Conservation (phyloP, 2,797 vertebrate species). For the Varecia variegata region DNA sequence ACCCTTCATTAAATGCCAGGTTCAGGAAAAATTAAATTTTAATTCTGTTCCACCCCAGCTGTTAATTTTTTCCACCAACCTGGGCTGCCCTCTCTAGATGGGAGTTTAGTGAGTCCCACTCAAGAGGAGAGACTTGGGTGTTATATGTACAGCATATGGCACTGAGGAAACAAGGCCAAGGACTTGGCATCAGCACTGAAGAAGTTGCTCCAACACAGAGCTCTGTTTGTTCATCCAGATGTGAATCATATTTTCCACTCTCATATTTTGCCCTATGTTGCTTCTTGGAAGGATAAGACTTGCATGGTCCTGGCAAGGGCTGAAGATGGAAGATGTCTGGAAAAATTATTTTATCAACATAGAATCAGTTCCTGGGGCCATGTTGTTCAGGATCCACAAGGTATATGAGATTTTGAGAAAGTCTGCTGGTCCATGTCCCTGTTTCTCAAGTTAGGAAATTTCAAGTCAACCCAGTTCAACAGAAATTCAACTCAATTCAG, state of each 20-base stretch:
- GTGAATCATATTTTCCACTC: not conserved
- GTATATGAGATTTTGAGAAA: not conserved
- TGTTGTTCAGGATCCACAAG: not conserved
- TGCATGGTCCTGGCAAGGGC: not conserved
- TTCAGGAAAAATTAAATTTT: constrained; percentile 20
- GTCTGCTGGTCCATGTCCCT: not conserved
- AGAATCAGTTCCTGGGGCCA: not conserved
- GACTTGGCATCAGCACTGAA: not conserved
- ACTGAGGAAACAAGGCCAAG: not conserved
- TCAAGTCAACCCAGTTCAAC: not conserved
- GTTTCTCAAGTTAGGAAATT: not conserved
- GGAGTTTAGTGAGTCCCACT: not conserved
- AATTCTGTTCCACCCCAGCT: not conserved
- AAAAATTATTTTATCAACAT: not conserved
- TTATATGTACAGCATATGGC: not conserved
- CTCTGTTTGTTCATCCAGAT: not conserved
- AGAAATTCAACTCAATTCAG: not conserved
- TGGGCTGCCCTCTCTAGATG: not conserved
- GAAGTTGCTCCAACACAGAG: not conserved
- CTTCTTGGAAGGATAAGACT: not conserved
- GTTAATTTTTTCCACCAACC: not conserved
- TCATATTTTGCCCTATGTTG: not conserved
- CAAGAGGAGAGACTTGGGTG: not conserved
- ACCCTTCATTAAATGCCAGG: not conserved
- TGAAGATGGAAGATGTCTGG: not conserved